Percentiles rank a stretch among this genome's conserved stretches.
phyloP scores from a whole-genome alignment of 2,113 vertebrate species.

The Pica pica region DNA sequence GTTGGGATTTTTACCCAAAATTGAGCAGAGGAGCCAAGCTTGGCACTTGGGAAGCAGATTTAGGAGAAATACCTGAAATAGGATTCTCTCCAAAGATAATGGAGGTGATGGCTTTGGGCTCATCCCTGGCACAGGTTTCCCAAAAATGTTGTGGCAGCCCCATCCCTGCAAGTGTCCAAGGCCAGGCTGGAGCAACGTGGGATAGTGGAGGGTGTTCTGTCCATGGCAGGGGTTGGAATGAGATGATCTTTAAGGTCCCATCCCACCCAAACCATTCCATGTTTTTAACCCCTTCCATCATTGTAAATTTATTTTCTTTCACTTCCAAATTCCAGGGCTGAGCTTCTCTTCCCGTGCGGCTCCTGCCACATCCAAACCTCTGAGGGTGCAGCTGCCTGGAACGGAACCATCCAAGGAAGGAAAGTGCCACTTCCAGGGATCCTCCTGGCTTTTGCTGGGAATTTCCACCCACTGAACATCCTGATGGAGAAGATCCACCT shows the following conservation, averaged over 20 bases:
- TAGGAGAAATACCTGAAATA: not conserved
- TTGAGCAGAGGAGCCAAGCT: not conserved
- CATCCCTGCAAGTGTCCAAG: not conserved
- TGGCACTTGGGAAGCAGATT: not conserved
- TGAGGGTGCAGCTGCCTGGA: not conserved
- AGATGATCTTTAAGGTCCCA: not conserved
- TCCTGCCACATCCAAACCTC: not conserved
- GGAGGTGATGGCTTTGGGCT: not conserved
- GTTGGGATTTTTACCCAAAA: not conserved
- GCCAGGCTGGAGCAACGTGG: rapidly evolving
- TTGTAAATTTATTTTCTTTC: not conserved
- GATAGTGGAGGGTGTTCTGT: not conserved
- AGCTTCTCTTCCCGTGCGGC: not conserved
- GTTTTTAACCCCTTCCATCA: rapidly evolving
- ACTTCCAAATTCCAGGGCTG: not conserved
- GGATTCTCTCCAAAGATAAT: not conserved
- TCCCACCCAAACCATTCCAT: not conserved
- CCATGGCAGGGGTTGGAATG: not conserved
- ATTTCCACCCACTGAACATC: not conserved
- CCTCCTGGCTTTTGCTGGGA: not conserved
- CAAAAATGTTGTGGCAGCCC: not conserved
- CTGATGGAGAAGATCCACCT: not conserved
- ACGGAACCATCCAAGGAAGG: not conserved
- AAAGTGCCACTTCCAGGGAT: not conserved
- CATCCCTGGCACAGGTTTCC: not conserved